Conservation (phyloP, 2,113 vertebrate species). For the Oxygymnocypris stewartii region DNA sequence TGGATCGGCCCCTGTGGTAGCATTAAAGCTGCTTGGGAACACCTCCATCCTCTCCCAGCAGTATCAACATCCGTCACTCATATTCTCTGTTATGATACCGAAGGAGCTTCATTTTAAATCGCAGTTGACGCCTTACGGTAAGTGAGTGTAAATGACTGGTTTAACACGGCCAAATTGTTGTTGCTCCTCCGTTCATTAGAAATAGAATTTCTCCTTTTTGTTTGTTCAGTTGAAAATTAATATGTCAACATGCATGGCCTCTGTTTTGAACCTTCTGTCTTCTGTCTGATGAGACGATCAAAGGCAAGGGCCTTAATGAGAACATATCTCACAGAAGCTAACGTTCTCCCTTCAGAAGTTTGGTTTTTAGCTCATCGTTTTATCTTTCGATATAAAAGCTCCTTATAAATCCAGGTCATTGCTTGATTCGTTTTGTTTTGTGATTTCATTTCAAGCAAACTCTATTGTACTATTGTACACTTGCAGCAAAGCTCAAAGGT, state of each 20-base stretch:
- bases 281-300: constrained; percentile 28
- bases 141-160: not conserved
- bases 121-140: not conserved
- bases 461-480: not conserved
- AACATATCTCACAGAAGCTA: constrained; percentile 1
- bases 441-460: not conserved
- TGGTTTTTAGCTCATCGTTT: not conserved
- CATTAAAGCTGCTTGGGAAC: not conserved
- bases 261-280: constrained; percentile 17
- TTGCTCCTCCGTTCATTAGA: not conserved
- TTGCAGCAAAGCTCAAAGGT: not conserved
- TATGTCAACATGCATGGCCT: not conserved
- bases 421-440: not conserved
- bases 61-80: not conserved
- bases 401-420: constrained; percentile 10
- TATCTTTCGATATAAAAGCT: not conserved
- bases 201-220: not conserved
- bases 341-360: not conserved
- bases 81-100: not conserved
- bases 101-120: not conserved
- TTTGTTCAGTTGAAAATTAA: not conserved
- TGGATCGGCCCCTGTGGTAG: constrained; percentile 26
- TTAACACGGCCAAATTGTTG: not conserved
- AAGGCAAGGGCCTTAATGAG: constrained; percentile 35
- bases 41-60: not conserved